phyloP scores from a whole-genome alignment of 2,113 vertebrate genomes.

The Ramphastos sulfuratus region DNA sequence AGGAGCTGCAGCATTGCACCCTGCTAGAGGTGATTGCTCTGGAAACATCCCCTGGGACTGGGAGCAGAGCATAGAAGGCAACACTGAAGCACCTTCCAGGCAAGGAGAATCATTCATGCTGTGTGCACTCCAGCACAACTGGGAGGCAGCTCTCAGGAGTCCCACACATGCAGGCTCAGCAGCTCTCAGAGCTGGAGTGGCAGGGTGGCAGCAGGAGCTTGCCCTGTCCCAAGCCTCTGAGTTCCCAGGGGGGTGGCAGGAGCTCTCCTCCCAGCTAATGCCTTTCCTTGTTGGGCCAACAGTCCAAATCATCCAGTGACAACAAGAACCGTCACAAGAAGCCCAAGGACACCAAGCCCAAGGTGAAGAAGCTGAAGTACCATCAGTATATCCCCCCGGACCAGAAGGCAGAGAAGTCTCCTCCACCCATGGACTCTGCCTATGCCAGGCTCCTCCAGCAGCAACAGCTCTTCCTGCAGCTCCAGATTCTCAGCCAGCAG shows the following conservation, averaged over 20 bases:
- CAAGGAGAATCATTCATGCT: not conserved
- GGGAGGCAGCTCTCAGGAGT: not conserved
- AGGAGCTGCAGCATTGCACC: not conserved
- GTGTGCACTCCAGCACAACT: not conserved
- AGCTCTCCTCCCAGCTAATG: not conserved
- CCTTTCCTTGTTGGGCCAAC: not conserved
- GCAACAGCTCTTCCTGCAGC: constrained; percentile 97
- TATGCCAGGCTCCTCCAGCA: constrained; percentile 96
- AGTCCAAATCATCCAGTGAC: constrained; percentile 88
- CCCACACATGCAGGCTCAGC: not conserved
- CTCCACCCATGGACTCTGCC: constrained; percentile 97
- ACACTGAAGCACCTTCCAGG: not conserved
- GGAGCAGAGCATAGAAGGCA: not conserved
- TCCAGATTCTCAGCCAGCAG: constrained; percentile 98
- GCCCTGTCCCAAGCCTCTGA: not conserved
- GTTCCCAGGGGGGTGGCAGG: not conserved
- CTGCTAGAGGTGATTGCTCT: not conserved
- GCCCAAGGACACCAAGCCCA: constrained; percentile 97
- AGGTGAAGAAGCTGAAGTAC: constrained; percentile 99
- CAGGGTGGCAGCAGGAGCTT: not conserved
- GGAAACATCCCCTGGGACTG: not conserved
- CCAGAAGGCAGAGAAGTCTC: constrained; percentile 96
- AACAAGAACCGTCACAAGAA: constrained; percentile 96
- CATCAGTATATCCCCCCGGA: constrained; percentile 99
- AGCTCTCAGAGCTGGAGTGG: not conserved